phyloP scores from a whole-genome alignment of 2,888 invertebrate species.

The Bugulina stolonifera region DNA sequence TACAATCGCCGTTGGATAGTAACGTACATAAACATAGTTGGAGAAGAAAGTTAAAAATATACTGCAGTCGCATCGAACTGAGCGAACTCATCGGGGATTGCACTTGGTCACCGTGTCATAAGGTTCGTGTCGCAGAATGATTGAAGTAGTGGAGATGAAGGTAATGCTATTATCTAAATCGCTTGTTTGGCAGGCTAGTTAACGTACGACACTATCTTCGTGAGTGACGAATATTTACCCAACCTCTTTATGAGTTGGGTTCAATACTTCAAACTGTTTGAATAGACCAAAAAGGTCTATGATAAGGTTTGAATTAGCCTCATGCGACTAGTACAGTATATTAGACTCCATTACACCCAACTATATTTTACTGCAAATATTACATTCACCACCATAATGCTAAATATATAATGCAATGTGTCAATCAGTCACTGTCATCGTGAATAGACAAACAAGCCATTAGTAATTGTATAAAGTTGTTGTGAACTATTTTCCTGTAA shows the following conservation, averaged over 20 bases:
- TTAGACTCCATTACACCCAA: neutral
- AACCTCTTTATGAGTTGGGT: neutral
- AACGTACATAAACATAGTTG: too few relatives aligned
- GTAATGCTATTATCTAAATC: neutral
- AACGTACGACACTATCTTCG: too few relatives aligned
- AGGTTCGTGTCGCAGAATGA: neutral
- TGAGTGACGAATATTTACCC: neutral
- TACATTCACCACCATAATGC: neutral
- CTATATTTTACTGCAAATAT: neutral
- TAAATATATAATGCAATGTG: neutral
- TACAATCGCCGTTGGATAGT: too few relatives aligned
- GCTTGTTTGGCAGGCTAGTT: neutral
- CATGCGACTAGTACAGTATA: neutral
- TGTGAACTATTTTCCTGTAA: too few relatives aligned
- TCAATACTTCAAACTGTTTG: neutral
- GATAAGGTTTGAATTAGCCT: neutral
- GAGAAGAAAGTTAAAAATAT: too few relatives aligned
- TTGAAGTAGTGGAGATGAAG: neutral
- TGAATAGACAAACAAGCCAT: neutral
- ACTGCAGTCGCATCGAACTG: too few relatives aligned
- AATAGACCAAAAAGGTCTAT: conserved; percentile 12
- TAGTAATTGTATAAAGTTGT: too few relatives aligned
- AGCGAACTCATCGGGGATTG: too few relatives aligned
- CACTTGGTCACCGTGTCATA: neutral
- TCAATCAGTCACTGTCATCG: neutral